Base-by-base conservation (phyloP, 2,888 invertebrate species). In the Epistrophella euchroma region DNA sequence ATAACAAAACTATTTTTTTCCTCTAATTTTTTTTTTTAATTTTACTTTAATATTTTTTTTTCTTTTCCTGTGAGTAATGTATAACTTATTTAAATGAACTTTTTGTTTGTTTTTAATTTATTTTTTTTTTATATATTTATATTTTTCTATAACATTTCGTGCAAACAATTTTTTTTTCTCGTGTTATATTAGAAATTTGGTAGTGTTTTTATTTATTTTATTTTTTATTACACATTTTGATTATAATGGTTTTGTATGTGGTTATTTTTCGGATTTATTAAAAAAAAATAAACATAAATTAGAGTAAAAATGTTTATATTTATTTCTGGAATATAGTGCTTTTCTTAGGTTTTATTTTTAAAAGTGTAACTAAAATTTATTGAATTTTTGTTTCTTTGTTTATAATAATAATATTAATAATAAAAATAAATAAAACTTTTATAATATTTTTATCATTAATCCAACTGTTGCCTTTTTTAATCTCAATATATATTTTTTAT, bases 41-140 rank as follows among this genome's bases (percentile, higher is more conserved):
- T 40, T 76, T 76, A 71, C 50, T 35, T 79, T 72, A 83, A 68
- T 66, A 74, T 88, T 84, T 75, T 71, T 82, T 28, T 58, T 37
- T 71, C 47, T 66, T 82, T 28, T 50, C 62, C 47, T 79, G 62
- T 79, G 76, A 43, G 19, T 66, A 87, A 74, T 37, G 6, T 37
- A 74, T 80, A 81, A 81, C 77, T 72, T 75, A 81, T 60, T 88
- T 71, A 71, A 88, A 88, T 88, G 87, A 88, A 88, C 88, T 89
- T 87, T 88, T 60, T 74, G 17, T 35, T 35, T 56, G 4, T 71
- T 19, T 60, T 15, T 25, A 4, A 2, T 32, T 35, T 43, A 0
- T 71, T 62, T 62, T 79, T 37, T 45, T 55, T 60, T 45, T 45
- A 32, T 50, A 22, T 37, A 37, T 52, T 52, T 68, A 35, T 70